Percentiles rank a stretch among this genome's conserved stretches.
phyloP scores from a whole-genome alignment of 2,797 vertebrate genomes.

The Sebastes variabilis region DNA sequence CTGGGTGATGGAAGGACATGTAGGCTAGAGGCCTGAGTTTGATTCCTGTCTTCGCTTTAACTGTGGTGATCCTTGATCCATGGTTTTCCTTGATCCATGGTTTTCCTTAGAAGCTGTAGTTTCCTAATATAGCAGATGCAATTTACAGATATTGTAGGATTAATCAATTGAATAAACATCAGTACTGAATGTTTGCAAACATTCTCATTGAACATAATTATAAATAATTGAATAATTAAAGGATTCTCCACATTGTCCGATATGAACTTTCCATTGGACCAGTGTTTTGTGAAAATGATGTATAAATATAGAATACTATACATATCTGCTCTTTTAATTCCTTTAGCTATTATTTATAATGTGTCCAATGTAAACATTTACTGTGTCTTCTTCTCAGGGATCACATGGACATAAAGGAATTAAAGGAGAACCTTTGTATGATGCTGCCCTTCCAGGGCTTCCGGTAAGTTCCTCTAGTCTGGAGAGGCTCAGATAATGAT shows the following conservation, averaged over 20 bases:
- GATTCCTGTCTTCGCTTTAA: background rate
- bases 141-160: background rate
- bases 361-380: background rate
- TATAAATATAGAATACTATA: background rate
- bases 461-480: conserved; percentile 49
- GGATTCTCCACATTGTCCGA: background rate
- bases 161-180: background rate
- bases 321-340: background rate
- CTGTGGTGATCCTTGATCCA: no score
- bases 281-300: background rate
- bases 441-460: conserved; percentile 18
- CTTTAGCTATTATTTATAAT: background rate
- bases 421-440: conserved; percentile 66
- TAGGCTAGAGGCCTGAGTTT: background rate
- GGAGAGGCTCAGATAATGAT: background rate
- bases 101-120: no score
- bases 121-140: no score
- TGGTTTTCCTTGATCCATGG: no score
- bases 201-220: background rate
- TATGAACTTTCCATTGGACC: background rate
- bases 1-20: background rate
- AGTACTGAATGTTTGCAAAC: background rate
- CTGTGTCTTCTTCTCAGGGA: conserved; percentile 61
- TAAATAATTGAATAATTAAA: no score
- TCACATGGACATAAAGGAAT: conserved; percentile 67